phyloP scores from a whole-genome alignment of 1,140 invertebrate genomes.

The Aricia agestis region DNA sequence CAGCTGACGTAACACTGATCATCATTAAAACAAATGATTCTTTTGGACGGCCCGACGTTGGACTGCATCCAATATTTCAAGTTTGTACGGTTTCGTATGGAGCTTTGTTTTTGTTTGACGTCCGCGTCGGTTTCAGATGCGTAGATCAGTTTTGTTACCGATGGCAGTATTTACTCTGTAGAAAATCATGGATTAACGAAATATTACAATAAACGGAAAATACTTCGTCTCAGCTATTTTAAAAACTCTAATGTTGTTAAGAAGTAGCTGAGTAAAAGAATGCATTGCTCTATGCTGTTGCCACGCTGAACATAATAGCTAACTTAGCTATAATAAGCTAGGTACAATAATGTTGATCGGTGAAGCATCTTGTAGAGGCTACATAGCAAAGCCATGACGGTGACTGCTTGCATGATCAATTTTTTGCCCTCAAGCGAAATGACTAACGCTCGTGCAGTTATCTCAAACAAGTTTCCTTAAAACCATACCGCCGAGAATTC shows the following conservation, averaged over 20 bases:
- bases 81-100: slow-evolving; percentile 7
- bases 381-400: not conserved
- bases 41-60: slow-evolving; percentile 27
- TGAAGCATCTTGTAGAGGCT: not conserved
- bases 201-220: too few relatives aligned
- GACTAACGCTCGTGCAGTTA: not conserved
- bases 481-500: not conserved
- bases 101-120: slow-evolving; percentile 12
- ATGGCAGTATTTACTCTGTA: not conserved
- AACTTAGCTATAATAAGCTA: not conserved
- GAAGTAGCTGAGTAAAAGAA: too few relatives aligned
- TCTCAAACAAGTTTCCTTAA: slow-evolving; percentile 1
- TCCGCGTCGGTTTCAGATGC: not conserved
- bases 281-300: too few relatives aligned
- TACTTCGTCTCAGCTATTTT: too few relatives aligned
- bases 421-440: not conserved
- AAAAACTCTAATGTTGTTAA: too few relatives aligned
- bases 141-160: not conserved
- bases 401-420: not conserved
- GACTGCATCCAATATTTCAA: slow-evolving; percentile 29
- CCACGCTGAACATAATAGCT: too few relatives aligned
- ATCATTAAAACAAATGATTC: slow-evolving; percentile 34
- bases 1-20: slow-evolving; percentile 31
- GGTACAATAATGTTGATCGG: not conserved
- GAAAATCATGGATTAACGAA: not conserved